Percentiles rank a stretch among this genome's conserved stretches.
Evolutionary conservation across 2,797 vertebrate genomes (phyloP).

Genomic region (Nasua narica): DNA sequence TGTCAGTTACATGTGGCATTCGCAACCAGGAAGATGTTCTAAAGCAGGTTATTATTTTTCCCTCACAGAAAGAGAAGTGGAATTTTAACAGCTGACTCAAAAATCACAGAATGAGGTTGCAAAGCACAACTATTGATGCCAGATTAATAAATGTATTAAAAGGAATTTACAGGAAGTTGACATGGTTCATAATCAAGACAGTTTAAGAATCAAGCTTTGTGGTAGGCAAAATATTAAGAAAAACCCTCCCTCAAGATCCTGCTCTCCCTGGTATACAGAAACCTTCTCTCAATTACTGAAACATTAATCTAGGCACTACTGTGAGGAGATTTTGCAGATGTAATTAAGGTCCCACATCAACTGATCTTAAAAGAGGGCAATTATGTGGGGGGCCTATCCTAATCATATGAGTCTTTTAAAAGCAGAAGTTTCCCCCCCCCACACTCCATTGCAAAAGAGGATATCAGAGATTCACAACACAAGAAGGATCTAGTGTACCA

Average conservation of each 20-base stretch:
- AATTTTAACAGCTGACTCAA: not conserved
- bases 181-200: not conserved
- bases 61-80: not conserved
- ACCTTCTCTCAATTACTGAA: conserved; percentile 22
- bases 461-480: not conserved
- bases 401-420: not conserved
- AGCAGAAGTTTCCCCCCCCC: not conserved
- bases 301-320: not conserved
- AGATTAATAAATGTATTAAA: not conserved
- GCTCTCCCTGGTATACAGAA: not conserved
- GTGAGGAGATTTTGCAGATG: not conserved
- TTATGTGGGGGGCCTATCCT: not conserved
- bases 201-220: not conserved
- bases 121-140: not conserved
- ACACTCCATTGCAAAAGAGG: not conserved
- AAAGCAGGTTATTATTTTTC: not conserved
- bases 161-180: not conserved
- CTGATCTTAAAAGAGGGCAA: not conserved
- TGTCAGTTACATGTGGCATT: not conserved
- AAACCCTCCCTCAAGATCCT: not conserved
- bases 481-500: not conserved
- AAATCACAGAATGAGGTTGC: not conserved
- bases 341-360: conserved; percentile 38
- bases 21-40: not conserved
- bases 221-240: not conserved